A percentile compares a stretch with the other conserved stretches of the same genome.
Evolutionary conservation across 1,140 invertebrate genomes (phyloP).

Genomic region (Drosophila guanche): DNA sequence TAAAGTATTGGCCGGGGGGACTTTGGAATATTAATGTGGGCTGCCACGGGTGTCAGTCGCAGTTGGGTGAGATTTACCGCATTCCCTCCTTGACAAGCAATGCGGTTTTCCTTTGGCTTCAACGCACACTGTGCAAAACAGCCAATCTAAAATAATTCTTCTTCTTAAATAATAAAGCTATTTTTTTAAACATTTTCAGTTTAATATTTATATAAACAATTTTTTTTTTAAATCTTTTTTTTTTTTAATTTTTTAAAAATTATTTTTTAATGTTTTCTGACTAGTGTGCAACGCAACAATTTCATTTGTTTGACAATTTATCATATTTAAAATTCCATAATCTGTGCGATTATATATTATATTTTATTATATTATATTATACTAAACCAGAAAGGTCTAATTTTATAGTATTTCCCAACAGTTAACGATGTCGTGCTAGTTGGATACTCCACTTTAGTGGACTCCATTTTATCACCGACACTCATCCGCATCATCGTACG

Average conservation of each 20-base stretch:
- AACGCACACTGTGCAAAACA: not conserved
- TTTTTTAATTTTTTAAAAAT: too few relatives aligned
- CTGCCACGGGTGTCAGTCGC: slow-evolving; percentile 54
- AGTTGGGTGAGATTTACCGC: slow-evolving; percentile 36
- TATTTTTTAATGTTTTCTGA: too few relatives aligned
- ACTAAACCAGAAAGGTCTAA: not conserved
- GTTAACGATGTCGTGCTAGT: slow-evolving; percentile 6
- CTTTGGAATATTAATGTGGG: slow-evolving; percentile 17
- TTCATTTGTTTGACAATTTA: slow-evolving; percentile 68
- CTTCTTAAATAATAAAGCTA: too few relatives aligned
- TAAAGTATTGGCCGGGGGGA: slow-evolving; percentile 14
- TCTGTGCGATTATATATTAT: slow-evolving; percentile 10
- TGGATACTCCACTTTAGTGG: not conserved
- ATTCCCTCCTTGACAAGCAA: not conserved
- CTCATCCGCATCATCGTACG: too few relatives aligned
- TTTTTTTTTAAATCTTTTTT: too few relatives aligned
- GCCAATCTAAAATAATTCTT: too few relatives aligned
- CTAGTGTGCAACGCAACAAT: slow-evolving; percentile 8
- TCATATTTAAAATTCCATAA: slow-evolving; percentile 76
- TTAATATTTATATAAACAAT: too few relatives aligned
- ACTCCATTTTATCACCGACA: not conserved
- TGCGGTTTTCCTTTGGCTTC: slow-evolving; percentile 40
- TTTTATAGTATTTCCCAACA: slow-evolving; percentile 14
- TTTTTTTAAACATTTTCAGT: too few relatives aligned
- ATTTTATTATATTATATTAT: too few relatives aligned